Conservation (phyloP, 37 sponge, comb jelly and placozoan species). For the Ianthella basta region DNA sequence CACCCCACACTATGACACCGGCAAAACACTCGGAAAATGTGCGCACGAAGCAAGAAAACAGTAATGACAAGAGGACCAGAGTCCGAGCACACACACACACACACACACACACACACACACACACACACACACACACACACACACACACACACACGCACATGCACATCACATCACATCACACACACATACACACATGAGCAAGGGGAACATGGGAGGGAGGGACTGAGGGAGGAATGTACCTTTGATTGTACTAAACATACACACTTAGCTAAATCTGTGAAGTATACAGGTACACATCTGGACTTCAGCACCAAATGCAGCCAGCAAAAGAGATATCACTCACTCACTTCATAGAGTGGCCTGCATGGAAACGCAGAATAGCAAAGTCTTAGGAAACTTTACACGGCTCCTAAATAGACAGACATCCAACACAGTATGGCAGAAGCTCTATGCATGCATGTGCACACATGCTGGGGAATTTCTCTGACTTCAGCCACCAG, state of each 20-base stretch:
- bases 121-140: neutral
- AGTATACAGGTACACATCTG: neutral
- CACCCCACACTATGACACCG: too few species aligned
- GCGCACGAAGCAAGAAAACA: too few species aligned
- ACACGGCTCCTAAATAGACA: conserved; percentile 52
- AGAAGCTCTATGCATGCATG: neutral
- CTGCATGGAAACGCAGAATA: conserved; percentile 92
- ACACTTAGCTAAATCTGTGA: neutral
- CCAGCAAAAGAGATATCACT: neutral
- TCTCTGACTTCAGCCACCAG: conserved; percentile 49
- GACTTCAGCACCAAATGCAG: neutral
- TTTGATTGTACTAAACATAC: neutral
- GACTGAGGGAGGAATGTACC: neutral
- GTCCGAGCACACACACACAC: conserved; percentile 97
- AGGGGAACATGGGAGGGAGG: too few species aligned
- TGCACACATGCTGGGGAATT: neutral
- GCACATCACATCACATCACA: too few species aligned
- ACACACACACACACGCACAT: neutral
- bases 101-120: conserved; percentile 70
- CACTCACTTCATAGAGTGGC: conserved; percentile 92
- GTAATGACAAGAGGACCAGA: too few species aligned
- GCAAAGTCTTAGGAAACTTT: conserved; percentile 85
- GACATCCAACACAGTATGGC: too few species aligned
- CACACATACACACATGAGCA: neutral
- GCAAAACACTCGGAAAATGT: too few species aligned